Percentiles rank a stretch among this genome's conserved stretches.
Conservation (phyloP, 2,113 vertebrate genomes). For the Takifugu bimaculatus region DNA sequence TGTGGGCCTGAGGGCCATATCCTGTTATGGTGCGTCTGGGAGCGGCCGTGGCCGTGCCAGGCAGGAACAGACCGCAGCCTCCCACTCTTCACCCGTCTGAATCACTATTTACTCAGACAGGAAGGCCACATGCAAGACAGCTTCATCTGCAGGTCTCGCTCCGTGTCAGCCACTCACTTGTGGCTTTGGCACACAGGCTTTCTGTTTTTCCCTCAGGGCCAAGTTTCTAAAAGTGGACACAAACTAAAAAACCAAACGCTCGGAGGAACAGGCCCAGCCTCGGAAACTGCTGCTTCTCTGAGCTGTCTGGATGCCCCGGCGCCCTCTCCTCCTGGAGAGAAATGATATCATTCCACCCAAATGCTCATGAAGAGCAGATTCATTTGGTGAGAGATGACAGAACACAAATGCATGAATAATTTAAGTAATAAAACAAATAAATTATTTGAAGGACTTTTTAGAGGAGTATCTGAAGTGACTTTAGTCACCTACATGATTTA, state of each 20-base stretch:
- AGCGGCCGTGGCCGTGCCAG: slow-evolving; percentile 47
- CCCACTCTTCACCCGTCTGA: slow-evolving; percentile 65
- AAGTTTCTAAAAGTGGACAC: slow-evolving; percentile 69
- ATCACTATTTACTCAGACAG: slow-evolving; percentile 74
- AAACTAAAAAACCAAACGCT: slow-evolving; percentile 53
- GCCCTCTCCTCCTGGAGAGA: slow-evolving; percentile 25
- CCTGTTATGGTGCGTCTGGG: slow-evolving; percentile 69
- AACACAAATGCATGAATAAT: not conserved
- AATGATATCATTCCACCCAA: slow-evolving; percentile 19
- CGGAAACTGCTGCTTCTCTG: slow-evolving; percentile 74
- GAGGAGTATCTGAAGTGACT: too few species aligned
- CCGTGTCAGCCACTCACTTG: slow-evolving; percentile 64
- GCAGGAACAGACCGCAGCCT: slow-evolving; percentile 60
- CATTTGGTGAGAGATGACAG: not conserved
- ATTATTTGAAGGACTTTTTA: not conserved
- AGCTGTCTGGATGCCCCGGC: slow-evolving; percentile 77
- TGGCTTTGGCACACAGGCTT: slow-evolving; percentile 47
- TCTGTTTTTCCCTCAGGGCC: slow-evolving; percentile 56
- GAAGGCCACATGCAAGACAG: slow-evolving; percentile 51
- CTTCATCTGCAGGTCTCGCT: slow-evolving; percentile 62
- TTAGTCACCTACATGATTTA: too few species aligned
- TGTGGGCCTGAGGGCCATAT: slow-evolving; percentile 57
- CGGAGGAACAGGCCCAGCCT: slow-evolving; percentile 65
- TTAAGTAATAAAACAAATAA: not conserved
- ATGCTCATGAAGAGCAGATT: slow-evolving; percentile 4